Conservation (phyloP, 1,140 invertebrate genomes). For the Drosophila guanche region DNA sequence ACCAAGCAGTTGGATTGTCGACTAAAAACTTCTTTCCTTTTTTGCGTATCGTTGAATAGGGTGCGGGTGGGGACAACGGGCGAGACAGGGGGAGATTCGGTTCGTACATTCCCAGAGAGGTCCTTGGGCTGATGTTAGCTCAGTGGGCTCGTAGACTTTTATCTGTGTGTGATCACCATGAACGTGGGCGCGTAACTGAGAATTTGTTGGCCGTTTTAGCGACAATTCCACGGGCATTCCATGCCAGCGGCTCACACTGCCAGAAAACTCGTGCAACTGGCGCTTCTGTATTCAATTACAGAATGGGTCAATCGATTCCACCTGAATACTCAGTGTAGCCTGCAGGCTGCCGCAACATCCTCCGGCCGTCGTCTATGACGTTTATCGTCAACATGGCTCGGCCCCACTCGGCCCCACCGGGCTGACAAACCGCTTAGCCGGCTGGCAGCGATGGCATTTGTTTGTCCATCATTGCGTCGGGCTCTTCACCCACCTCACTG, state of each 20-base stretch:
- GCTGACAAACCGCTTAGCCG: slow-evolving; percentile 56
- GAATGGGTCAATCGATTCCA: slow-evolving; percentile 45
- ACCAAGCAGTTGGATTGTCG: no score
- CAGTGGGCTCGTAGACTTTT: slow-evolving; percentile 24
- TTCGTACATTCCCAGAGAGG: slow-evolving; percentile 41
- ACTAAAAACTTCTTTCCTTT: not conserved
- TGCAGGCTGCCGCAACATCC: not conserved
- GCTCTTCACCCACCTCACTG: not conserved
- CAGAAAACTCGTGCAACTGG: slow-evolving; percentile 23
- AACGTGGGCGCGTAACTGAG: slow-evolving; percentile 59
- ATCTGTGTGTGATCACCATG: slow-evolving; percentile 19
- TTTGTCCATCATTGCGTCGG: slow-evolving; percentile 48
- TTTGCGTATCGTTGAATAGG: slow-evolving; percentile 30
- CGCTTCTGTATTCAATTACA: slow-evolving; percentile 45
- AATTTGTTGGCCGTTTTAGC: slow-evolving; percentile 53
- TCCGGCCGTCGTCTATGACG: slow-evolving; percentile 39
- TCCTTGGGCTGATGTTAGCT: slow-evolving; percentile 40
- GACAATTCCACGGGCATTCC: slow-evolving; percentile 34
- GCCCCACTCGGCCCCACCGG: slow-evolving; percentile 19
- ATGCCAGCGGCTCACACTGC: slow-evolving; percentile 41
- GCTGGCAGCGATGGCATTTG: slow-evolving; percentile 46
- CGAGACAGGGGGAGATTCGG: slow-evolving; percentile 13
- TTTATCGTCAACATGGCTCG: slow-evolving; percentile 20
- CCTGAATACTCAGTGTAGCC: slow-evolving; percentile 23
- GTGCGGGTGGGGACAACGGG: no score